Conservation (phyloP, 2,888 invertebrate genomes). For the Lithophane semibrunnea region DNA sequence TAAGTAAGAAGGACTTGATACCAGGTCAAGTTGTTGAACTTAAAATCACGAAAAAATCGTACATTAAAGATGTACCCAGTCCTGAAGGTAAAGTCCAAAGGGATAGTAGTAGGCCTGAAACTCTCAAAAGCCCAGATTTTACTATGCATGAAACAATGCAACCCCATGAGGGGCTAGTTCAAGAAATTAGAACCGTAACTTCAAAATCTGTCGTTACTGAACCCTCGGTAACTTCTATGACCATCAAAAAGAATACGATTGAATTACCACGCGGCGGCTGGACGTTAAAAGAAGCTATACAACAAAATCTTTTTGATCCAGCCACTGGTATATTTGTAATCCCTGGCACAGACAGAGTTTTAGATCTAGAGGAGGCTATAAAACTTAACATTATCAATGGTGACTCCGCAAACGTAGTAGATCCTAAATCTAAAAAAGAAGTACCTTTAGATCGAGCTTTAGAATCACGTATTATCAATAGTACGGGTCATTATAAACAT, state of each 20-base stretch:
- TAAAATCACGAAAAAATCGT: constrained; percentile 89
- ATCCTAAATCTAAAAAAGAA: constrained; percentile 93
- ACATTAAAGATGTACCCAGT: constrained; percentile 85
- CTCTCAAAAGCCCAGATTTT: constrained; percentile 90
- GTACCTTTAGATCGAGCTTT: constrained; percentile 93
- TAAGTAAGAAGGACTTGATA: constrained; percentile 81
- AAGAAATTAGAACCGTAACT: constrained; percentile 84
- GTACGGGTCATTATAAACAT: constrained; percentile 93
- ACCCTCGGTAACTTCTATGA: constrained; percentile 86
- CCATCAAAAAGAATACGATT: constrained; percentile 92
- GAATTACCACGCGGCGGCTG: constrained; percentile 96
- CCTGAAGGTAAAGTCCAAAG: constrained; percentile 88
- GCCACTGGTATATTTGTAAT: constrained; percentile 95
- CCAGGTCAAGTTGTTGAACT: constrained; percentile 88
- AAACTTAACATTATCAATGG: constrained; percentile 96
- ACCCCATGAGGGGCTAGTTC: constrained; percentile 74
- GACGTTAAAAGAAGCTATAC: constrained; percentile 95
- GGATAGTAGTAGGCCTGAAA: constrained; percentile 89
- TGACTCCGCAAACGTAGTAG: constrained; percentile 95
- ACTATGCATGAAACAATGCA: constrained; percentile 72
- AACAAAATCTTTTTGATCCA: constrained; percentile 95
- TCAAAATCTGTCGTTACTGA: constrained; percentile 85
- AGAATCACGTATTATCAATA: constrained; percentile 94
- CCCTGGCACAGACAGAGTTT: constrained; percentile 95
- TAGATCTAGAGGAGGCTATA: constrained; percentile 96